Evolutionary conservation across 2,113 vertebrate genomes (phyloP).

Genomic region (Eudorcas thomsonii): DNA sequence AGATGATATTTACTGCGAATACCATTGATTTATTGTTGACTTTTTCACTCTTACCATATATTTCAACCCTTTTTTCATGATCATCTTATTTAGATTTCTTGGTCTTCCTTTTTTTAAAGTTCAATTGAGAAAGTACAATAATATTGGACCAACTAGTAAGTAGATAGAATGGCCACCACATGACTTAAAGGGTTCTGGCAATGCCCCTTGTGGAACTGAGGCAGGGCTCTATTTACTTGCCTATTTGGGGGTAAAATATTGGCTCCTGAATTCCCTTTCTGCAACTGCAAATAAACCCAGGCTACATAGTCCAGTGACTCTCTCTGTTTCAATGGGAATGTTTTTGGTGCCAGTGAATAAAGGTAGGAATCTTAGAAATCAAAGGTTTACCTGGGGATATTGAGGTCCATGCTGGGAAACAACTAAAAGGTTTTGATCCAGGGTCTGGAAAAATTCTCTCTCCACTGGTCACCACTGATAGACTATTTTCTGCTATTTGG

Average conservation of each 20-base stretch:
- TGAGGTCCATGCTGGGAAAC: background rate
- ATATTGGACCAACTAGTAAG: background rate
- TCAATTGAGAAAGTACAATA: background rate
- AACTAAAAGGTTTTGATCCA: background rate
- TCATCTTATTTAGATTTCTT: background rate
- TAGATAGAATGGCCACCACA: background rate
- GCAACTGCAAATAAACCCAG: background rate
- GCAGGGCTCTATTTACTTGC: background rate
- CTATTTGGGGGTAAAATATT: background rate
- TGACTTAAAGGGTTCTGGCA: background rate
- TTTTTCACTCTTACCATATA: background rate
- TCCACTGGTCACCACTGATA: background rate
- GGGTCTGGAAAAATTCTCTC: background rate
- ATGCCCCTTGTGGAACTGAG: background rate
- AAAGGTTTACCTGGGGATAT: background rate
- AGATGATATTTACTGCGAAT: background rate
- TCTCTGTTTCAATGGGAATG: background rate
- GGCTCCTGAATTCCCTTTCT: background rate
- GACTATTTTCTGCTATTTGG: background rate
- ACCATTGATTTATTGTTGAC: background rate
- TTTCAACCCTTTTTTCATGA: background rate
- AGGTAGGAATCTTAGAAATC: background rate
- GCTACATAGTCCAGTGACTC: no score
- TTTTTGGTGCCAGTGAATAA: background rate
- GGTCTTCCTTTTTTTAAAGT: background rate